Evolutionary conservation across 2,113 vertebrate species (phyloP).

Genomic region (Corvus cornix): DNA sequence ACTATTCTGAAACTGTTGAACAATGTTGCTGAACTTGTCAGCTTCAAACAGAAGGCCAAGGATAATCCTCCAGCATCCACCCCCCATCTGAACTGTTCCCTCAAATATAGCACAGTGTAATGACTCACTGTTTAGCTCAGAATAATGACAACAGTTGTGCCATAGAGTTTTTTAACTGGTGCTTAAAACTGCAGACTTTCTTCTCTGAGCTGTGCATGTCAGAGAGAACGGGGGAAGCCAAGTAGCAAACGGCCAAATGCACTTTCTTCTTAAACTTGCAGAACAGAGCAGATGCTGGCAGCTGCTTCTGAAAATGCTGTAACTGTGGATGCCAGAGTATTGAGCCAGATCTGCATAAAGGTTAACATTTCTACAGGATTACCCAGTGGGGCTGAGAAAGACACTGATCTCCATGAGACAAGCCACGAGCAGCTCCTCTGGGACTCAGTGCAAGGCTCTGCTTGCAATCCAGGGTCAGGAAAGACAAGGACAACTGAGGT

Average conservation of each 20-base stretch:
- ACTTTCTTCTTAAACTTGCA: background rate
- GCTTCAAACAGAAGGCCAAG: slow-evolving; percentile 15
- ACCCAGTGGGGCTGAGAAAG: background rate
- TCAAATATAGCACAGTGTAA: slow-evolving; percentile 3
- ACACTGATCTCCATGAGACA: background rate
- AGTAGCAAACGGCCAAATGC: background rate
- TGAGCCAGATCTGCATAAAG: background rate
- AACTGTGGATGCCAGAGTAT: background rate
- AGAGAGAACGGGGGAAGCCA: background rate
- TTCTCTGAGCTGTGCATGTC: background rate
- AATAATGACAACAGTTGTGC: background rate
- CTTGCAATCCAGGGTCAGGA: background rate
- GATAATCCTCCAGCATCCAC: background rate
- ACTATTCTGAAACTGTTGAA: slow-evolving; percentile 17
- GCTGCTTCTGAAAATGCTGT: background rate
- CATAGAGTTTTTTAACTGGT: background rate
- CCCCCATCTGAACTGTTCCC: background rate
- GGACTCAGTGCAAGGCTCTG: background rate
- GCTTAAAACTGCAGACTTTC: background rate
- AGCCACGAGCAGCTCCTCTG: background rate
- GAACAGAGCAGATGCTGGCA: background rate
- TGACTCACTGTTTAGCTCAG: slow-evolving; percentile 24
- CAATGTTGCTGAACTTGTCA: slow-evolving; percentile 45
- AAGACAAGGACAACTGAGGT: background rate
- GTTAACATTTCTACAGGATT: background rate